Evolutionary conservation across 2,888 invertebrate genomes (phyloP).

Genomic region (Microdon myrmicae): DNA sequence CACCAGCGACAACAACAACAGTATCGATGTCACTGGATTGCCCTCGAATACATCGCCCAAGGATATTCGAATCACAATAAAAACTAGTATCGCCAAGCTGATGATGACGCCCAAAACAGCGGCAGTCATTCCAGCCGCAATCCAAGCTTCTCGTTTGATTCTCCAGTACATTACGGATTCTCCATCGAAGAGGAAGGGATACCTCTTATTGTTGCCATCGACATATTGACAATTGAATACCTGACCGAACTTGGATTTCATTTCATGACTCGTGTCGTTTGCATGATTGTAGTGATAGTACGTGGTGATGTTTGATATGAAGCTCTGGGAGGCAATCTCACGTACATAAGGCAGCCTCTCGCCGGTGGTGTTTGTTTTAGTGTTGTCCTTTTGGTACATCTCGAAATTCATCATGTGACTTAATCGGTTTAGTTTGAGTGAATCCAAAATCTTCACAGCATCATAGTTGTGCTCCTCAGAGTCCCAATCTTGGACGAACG

Average conservation of each 20-base stretch:
- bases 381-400: slow-evolving; percentile 63
- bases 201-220: slow-evolving; percentile 60
- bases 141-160: slow-evolving; percentile 69
- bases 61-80: slow-evolving; percentile 74
- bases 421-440: slow-evolving; percentile 61
- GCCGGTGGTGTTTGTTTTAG: slow-evolving; percentile 44
- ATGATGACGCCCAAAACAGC: slow-evolving; percentile 74
- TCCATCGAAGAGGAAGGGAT: slow-evolving; percentile 65
- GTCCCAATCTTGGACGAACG: slow-evolving; percentile 63
- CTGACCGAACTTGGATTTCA: slow-evolving; percentile 65
- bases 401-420: slow-evolving; percentile 62
- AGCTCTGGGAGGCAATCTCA: slow-evolving; percentile 65
- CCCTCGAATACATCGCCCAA: slow-evolving; percentile 75
- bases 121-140: slow-evolving; percentile 73
- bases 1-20: slow-evolving; percentile 68
- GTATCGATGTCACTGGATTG: slow-evolving; percentile 71
- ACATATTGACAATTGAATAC: slow-evolving; percentile 65
- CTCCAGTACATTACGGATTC: slow-evolving; percentile 67
- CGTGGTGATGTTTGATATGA: slow-evolving; percentile 64
- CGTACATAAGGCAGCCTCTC: slow-evolving; percentile 59
- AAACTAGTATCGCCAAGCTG: slow-evolving; percentile 73
- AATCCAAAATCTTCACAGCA: slow-evolving; percentile 57
- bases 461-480: slow-evolving; percentile 52
- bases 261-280: slow-evolving; percentile 62
- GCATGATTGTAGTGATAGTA: slow-evolving; percentile 64